These are phyloP conservation scores for Tenthredo amoena DNA, from an alignment of 2,888 invertebrate genomes.

Conservation along the genomic window DNA sequence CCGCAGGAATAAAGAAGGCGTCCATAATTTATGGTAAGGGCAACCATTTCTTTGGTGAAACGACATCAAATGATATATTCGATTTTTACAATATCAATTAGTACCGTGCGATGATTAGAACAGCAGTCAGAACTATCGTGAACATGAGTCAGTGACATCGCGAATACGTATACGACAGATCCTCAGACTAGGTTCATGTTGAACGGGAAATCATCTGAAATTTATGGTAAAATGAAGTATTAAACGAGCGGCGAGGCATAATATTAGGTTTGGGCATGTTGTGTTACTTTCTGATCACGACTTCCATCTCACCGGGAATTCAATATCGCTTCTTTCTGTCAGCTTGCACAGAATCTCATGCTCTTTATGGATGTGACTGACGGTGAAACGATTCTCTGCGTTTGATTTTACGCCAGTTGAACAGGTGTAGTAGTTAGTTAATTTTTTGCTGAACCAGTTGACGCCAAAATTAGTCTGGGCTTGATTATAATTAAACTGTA, in stretches of 20 bases:
- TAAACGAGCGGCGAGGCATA: not conserved
- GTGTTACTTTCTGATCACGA: not conserved
- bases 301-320: not conserved
- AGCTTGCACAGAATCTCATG: not conserved
- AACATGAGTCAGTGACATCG: not conserved
- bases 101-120: not conserved
- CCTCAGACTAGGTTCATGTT: not conserved
- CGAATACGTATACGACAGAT: not conserved
- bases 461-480: not conserved
- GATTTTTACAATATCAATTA: not conserved
- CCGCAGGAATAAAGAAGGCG: not conserved
- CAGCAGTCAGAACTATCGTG: not conserved
- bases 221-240: not conserved
- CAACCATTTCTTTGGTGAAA: not conserved
- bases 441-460: constrained; percentile 18
- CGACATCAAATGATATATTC: not conserved
- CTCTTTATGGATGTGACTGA: not conserved
- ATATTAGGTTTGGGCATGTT: not conserved
- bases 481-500: constrained; percentile 38
- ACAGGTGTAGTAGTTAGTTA: not conserved
- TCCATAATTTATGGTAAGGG: not conserved
- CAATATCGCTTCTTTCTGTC: not conserved
- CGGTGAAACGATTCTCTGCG: not conserved
- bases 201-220: not conserved
- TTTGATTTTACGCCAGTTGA: not conserved